phyloP scores from a whole-genome alignment of 2,113 vertebrate species.

The Pachypanchax playfairii region DNA sequence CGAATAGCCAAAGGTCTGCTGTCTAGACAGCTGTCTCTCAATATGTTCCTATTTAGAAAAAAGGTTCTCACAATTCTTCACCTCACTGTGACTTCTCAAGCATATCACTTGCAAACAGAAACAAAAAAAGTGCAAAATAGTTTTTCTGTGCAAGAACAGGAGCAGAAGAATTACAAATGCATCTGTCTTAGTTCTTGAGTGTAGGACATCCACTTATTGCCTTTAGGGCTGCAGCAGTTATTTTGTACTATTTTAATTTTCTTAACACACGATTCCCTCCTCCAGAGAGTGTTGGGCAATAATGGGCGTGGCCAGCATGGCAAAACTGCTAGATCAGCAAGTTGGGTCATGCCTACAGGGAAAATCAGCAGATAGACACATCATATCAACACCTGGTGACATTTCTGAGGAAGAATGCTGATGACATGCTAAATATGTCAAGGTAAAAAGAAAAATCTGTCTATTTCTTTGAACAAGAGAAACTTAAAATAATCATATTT shows the following conservation, averaged over 20 bases:
- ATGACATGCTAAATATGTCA: too few relatives aligned
- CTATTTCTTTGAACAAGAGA: too few relatives aligned
- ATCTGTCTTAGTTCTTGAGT: background rate
- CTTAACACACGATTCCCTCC: too few relatives aligned
- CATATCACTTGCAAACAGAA: constrained; percentile 9
- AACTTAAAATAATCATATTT: too few relatives aligned
- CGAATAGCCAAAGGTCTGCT: constrained; percentile 20
- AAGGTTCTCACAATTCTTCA: constrained; percentile 4
- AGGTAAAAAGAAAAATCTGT: too few relatives aligned
- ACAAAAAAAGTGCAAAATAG: constrained; percentile 13
- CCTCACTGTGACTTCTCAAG: constrained; percentile 9
- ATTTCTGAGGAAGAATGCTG: too few relatives aligned
- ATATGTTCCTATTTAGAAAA: constrained; percentile 1
- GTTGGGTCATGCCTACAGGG: too few relatives aligned
- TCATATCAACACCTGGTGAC: too few relatives aligned
- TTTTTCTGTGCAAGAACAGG: background rate
- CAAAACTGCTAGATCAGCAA: too few relatives aligned
- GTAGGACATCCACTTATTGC: constrained; percentile 9
- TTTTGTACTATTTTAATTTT: background rate
- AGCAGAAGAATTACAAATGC: background rate
- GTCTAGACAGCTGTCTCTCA: constrained; percentile 43
- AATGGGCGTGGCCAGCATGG: too few relatives aligned
- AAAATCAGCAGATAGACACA: too few relatives aligned
- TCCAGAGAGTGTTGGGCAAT: too few relatives aligned
- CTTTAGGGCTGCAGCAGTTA: background rate